Base-by-base conservation (phyloP, 2,888 invertebrate genomes). In the Choristoneura rosaceana region DNA sequence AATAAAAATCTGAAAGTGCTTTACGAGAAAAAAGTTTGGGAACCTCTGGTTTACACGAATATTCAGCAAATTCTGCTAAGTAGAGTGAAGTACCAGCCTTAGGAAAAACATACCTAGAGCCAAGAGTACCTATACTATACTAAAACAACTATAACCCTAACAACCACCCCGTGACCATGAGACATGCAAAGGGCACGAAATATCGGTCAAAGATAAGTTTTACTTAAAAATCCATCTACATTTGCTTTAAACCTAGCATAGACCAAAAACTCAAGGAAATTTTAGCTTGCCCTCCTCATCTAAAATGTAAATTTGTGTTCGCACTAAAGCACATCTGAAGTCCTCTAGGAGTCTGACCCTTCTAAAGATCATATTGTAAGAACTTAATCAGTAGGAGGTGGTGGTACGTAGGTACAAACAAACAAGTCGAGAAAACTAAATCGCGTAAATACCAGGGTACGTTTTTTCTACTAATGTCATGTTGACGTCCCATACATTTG, bases 71-170 rank as follows among this genome's bases (percentile, higher is more conserved):
- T 14, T 7, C n/a, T n/a, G 8, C n/a, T n/a, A 52, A n/a, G 0
- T 58, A 3, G 33, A 43, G 47, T 47, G 12, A 9, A 47, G 14
- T 47, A n/a, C 14, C 12, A 25, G 12, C 17, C 55, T 55, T 12
- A 55, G 55, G 12, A 59, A 34, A 12, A 33, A 58, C 17, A 10
- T 38, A 38, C 38, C 25, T 25, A 25, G 25, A 25, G 25, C 25
- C 25, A 1, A 25, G 25, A 25, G 25, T 25, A 25, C 25, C 34
- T 38, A 17, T 8, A 15, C 8, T 15, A 8, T 15, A 52, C 15
- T 25, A 25, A 55, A 25, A 55, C 55, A 55, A 25, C 55, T 55
- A 12, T 25, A 55, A 55, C 55, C 55, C 55, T 25, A 55, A 55
- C 55, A 4, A 4, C 12, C 55, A 52, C 47, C 47, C 47, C 55